These are phyloP conservation scores for Creontiades dilutus DNA, from an alignment of 2,888 invertebrate species.

Conservation along the genomic window DNA sequence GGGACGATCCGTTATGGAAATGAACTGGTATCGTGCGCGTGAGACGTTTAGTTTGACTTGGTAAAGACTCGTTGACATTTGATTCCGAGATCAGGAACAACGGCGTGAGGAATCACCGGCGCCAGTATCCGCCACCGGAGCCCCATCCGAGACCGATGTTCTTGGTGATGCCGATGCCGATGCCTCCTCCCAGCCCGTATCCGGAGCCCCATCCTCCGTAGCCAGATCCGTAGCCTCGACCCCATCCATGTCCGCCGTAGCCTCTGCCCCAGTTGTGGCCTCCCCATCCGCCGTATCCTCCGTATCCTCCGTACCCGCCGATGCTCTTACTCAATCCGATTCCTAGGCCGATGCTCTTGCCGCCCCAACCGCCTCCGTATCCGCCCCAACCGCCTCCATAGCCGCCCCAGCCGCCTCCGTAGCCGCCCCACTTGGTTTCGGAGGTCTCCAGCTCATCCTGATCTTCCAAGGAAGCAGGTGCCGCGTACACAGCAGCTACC, in stretches of 20 bases:
- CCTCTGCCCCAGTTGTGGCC: slow-evolving; percentile 18
- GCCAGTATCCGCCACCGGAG: slow-evolving; percentile 19
- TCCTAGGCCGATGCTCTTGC: slow-evolving; percentile 13
- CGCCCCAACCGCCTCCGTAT: slow-evolving; percentile 59
- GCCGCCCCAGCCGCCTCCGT: not conserved
- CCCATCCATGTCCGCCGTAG: slow-evolving; percentile 29
- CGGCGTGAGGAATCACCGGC: not conserved
- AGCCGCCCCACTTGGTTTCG: slow-evolving; percentile 53
- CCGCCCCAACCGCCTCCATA: slow-evolving; percentile 65
- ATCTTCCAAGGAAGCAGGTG: slow-evolving; percentile 28
- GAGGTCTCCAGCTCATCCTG: slow-evolving; percentile 50
- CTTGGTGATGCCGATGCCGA: slow-evolving; percentile 26
- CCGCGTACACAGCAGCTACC: slow-evolving; percentile 34
- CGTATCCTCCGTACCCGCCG: slow-evolving; percentile 27
- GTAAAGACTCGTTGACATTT: too few relatives aligned
- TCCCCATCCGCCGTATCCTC: slow-evolving; percentile 47
- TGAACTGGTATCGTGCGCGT: too few relatives aligned
- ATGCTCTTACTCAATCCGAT: not conserved
- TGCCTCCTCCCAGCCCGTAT: slow-evolving; percentile 2
- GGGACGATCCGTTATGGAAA: not conserved
- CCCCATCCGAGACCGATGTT: not conserved
- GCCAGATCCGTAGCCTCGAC: slow-evolving; percentile 6
- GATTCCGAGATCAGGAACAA: not conserved
- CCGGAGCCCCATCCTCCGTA: not conserved
- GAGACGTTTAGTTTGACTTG: too few relatives aligned